A percentile compares a stretch with the other conserved stretches of the same genome.
These are phyloP conservation scores for Apodemus speciosus DNA, from an alignment of 2,113 vertebrate species.

Conservation along the genomic window DNA sequence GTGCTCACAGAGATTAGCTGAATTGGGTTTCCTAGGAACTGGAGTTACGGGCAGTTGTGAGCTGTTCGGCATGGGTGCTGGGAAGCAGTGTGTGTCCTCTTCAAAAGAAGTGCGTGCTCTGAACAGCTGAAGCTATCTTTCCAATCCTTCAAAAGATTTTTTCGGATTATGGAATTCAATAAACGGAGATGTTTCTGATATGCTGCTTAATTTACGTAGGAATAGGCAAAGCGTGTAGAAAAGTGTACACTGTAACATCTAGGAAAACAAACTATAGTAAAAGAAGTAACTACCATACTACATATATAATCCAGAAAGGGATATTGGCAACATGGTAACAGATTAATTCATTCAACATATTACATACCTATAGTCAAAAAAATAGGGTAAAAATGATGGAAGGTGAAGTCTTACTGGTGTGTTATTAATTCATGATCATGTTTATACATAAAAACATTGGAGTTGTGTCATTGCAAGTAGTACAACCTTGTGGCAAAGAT, in stretches of 20 bases:
- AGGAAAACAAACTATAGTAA: background rate
- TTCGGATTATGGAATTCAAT: conserved; percentile 19
- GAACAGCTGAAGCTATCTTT: background rate
- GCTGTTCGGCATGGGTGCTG: no score
- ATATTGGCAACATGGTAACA: background rate
- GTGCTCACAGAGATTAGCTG: background rate
- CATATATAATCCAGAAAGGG: background rate
- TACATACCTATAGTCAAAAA: conserved; percentile 7
- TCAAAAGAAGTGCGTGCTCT: background rate
- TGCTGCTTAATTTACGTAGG: conserved; percentile 23
- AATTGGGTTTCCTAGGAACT: background rate
- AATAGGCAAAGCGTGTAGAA: background rate
- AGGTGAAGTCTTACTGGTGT: background rate
- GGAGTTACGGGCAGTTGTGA: background rate
- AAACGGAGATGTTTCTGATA: background rate
- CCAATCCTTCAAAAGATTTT: background rate
- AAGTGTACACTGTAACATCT: background rate
- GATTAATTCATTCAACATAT: background rate
- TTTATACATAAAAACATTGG: background rate
- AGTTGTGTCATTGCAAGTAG: background rate
- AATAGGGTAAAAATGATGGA: conserved; percentile 26
- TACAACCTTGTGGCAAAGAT: background rate
- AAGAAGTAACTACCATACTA: background rate
- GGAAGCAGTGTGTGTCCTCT: background rate
- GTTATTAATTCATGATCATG: background rate